Evolutionary conservation across 2,113 vertebrate genomes (phyloP).

Genomic region (Apteryx mantelli): DNA sequence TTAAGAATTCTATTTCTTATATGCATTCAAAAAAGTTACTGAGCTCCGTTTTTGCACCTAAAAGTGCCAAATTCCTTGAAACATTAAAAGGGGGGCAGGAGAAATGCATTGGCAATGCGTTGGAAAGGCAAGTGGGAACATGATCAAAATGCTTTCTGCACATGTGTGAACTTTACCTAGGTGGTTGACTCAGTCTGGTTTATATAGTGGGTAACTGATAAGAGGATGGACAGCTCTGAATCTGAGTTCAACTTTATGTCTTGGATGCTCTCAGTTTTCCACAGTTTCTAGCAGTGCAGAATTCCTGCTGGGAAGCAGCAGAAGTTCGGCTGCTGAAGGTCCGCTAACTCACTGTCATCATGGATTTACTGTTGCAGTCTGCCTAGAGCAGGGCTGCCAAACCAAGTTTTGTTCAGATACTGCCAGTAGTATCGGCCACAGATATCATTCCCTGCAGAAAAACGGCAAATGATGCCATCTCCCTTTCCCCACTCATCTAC

Average conservation of each 20-base stretch:
- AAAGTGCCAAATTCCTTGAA: neutral
- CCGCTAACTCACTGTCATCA: fast-evolving
- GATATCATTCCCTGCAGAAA: neutral
- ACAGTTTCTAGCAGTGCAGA: neutral
- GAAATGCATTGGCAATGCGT: neutral
- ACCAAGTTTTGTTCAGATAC: neutral
- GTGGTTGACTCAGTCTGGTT: neutral
- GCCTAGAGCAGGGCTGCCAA: neutral
- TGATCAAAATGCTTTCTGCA: neutral
- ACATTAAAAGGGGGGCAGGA: neutral
- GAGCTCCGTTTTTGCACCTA: neutral
- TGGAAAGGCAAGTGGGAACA: neutral
- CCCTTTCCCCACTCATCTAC: too few species aligned
- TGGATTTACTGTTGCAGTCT: neutral
- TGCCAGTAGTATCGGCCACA: neutral
- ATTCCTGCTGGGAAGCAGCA: neutral
- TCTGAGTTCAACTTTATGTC: neutral
- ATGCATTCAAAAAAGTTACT: neutral
- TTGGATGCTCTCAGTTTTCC: neutral
- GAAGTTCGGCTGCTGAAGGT: neutral
- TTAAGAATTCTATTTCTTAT: neutral
- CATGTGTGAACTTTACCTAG: neutral
- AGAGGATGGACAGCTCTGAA: neutral
- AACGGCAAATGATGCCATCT: fast-evolving
- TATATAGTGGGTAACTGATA: neutral